Base-by-base conservation (phyloP, 2,797 vertebrate species). In the Champsocephalus gunnari region DNA sequence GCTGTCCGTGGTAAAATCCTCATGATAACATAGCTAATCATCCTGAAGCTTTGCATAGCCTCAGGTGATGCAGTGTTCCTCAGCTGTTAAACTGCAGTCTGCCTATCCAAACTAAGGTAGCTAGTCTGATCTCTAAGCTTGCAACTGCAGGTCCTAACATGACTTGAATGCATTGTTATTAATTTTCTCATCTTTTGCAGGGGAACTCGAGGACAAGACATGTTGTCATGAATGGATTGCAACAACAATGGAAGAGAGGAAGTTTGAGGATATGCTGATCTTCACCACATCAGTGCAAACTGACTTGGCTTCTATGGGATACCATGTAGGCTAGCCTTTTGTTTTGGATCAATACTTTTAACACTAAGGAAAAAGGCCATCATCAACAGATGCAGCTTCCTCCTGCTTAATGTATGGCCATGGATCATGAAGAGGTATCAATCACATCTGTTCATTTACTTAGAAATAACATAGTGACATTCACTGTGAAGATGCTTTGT, bases 371-470 rank as follows among this genome's bases (percentile, higher is more conserved):
- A 70, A 55, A 54, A 43, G 28, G 60, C 80, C 51, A 79, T 73
- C 77, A 55, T 44, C 76, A 50, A 60, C 79, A 60, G 73, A 91
- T 87, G 82, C 80, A 63, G 64, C 82, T 47, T 61, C 73, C 61
- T 63, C 71, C 21, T 67, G 62, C 50, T 50, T 82, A 77, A 87
- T 58, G 53, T n/a, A 14, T 77, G 63, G 88, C 66, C 62, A 93
- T 93, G 93, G 92, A 92, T 78, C 84, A 80, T 68, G 79, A 89
- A 50, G 86, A 93, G 93, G 93, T 94, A 87, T 86, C 14, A 16
- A 60, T 71, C 32, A 49, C 41, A 14, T 9, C 12, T 65, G 4
- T 75, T 54, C 2, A 59, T 66, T 79, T 80, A 8, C 16, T 44
- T 69, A 65, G 3, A 76, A 34, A 70, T 70, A 59, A 57, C 24